Evolutionary conservation across 2,113 vertebrate species (phyloP), one percentile per base, ranked within the genome.

Genomic region (Pavo muticus): DNA sequence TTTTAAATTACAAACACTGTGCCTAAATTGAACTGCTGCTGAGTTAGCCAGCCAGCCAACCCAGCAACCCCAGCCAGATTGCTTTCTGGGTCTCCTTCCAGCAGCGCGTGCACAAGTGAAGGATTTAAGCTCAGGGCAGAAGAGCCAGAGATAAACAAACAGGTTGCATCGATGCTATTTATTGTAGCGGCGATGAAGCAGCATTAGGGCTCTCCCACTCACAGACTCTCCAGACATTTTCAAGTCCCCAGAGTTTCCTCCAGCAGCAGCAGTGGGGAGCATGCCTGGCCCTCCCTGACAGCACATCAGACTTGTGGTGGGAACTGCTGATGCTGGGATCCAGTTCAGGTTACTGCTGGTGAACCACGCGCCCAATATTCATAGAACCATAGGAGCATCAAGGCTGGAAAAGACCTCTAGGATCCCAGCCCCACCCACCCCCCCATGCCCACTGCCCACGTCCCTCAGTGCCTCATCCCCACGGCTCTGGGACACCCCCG

Each of bases 291-390:
- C 42, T 1, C 0, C 29, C 71, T 14, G 7, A 45, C 9, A 0
- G 10, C 24, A 37, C 8, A 5, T 29, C 16, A 10, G 48, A 3
- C 16, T 14, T 48, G 25, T 13, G 7, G n/a, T 2, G 52, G 2
- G 86, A 29, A 50, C 4, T 8, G 71, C 75, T n/a, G 48, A 0
- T 23, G 2, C 24, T 24, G 61, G 65, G 80, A 21, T 44, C 7
- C 13, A 7, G 2, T 14, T 11, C 0, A 21, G 24, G 18, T 47
- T 76, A 30, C 37, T 18, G 10, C 24, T 21, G 32, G 11, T 2
- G 4, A 59, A 17, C 0, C 7, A 5, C 1, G 8, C 1, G 25
- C 30, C 6, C 8, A 5, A 45, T 0, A 2, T 11, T 1, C 54
- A 32, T 32, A 56, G 29, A 56, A 30, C 16, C 29, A 11, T 29